A percentile compares a stretch with the other conserved stretches of the same genome.
Conservation (phyloP, 2,113 vertebrate species). For the Podiceps cristatus region DNA sequence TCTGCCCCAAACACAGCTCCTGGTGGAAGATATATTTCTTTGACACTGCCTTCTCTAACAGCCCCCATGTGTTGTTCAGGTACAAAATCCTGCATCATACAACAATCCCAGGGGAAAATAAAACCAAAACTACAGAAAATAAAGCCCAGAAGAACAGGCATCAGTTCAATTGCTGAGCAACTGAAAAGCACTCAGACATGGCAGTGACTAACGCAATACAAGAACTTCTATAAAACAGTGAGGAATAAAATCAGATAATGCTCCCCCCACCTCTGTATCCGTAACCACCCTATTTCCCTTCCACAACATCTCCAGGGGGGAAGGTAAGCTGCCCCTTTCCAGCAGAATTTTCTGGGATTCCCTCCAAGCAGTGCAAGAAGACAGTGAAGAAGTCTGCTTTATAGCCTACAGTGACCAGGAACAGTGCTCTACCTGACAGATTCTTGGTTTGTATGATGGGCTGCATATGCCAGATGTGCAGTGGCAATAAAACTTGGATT, state of each 20-base stretch:
- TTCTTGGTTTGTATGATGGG: not conserved
- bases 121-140: not conserved
- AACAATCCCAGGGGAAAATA: not conserved
- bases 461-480: too few species aligned
- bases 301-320: not conserved
- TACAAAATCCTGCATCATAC: not conserved
- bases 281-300: not conserved
- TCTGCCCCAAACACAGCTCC: not conserved
- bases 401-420: not conserved
- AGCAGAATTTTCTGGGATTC: not conserved
- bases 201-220: not conserved
- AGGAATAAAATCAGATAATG: not conserved
- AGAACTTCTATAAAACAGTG: not conserved
- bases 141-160: not conserved
- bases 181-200: not conserved
- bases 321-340: not conserved
- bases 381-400: not conserved
- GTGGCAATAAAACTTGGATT: not conserved
- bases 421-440: not conserved
- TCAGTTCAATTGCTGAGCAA: not conserved
- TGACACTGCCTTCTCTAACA: not conserved
- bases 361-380: fast-evolving
- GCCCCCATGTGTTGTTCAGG: not conserved
- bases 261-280: not conserved
- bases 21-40: not conserved